These are phyloP conservation scores for Tineola bisselliella DNA, from an alignment of 2,888 invertebrate species.

Conservation along the genomic window DNA sequence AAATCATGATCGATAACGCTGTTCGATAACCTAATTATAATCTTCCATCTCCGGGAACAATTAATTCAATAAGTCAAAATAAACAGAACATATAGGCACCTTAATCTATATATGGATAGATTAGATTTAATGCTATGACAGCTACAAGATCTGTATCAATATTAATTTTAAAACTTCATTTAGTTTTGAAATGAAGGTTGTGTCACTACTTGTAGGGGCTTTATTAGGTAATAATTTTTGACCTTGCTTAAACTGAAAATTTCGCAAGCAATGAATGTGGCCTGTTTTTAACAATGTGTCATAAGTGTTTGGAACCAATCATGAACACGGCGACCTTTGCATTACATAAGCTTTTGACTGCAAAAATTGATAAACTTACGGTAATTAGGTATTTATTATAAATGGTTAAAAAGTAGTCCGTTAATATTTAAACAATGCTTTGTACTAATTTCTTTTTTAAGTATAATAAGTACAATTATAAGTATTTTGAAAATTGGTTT, in stretches of 20 bases:
- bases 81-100: not conserved
- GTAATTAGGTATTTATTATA: no score
- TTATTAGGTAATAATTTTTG: not conserved
- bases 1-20: constrained; percentile 32
- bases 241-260: not conserved
- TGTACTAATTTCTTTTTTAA: not conserved
- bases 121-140: not conserved
- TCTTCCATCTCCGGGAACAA: constrained; percentile 70
- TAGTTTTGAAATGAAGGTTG: not conserved
- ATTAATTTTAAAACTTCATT: not conserved
- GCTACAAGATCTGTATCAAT: not conserved
- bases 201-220: not conserved
- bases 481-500: no score
- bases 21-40: constrained; percentile 74
- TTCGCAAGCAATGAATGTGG: not conserved
- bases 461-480: not conserved
- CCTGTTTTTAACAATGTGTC: not conserved
- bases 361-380: no score
- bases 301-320: not conserved
- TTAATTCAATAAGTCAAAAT: constrained; percentile 65
- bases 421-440: not conserved
- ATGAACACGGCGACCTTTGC: not conserved
- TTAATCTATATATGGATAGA: not conserved
- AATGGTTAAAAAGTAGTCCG: no score
- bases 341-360: no score